Conservation (phyloP, 2,797 vertebrate genomes). For the Acanthurus lineatus region DNA sequence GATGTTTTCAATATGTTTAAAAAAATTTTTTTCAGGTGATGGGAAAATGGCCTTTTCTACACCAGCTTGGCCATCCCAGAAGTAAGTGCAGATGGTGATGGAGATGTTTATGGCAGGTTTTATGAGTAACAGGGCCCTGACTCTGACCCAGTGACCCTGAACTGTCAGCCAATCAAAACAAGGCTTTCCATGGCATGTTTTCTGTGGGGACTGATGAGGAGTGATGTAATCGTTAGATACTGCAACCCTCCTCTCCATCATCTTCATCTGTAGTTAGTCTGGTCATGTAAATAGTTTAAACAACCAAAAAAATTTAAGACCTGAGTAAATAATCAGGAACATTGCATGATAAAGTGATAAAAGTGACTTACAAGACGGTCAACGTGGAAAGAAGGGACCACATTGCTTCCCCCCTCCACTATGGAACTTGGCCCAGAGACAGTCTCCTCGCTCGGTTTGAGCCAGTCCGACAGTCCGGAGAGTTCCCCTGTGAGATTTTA, state of each 20-base stretch:
- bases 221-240: constrained; percentile 80
- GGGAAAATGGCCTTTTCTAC: constrained; percentile 64
- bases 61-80: constrained; percentile 61
- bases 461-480: constrained; percentile 83
- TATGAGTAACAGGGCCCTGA: constrained; percentile 79
- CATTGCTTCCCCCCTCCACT: constrained; percentile 88
- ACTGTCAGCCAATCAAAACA: constrained; percentile 84
- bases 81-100: constrained; percentile 77
- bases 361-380: constrained; percentile 88
- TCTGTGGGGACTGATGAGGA: constrained; percentile 80
- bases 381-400: constrained; percentile 89
- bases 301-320: constrained; percentile 8
- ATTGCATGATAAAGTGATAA: constrained; percentile 47
- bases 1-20: constrained; percentile 68
- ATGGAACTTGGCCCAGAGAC: constrained; percentile 83
- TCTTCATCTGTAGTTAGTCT: constrained; percentile 38
- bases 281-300: constrained; percentile 39
- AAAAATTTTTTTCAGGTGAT: constrained; percentile 58
- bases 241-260: constrained; percentile 61
- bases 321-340: constrained; percentile 3
- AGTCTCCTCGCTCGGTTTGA: constrained; percentile 82
- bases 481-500: constrained; percentile 76
- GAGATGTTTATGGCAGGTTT: constrained; percentile 83
- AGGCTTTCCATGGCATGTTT: constrained; percentile 73
- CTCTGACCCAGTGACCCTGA: constrained; percentile 82